Percentiles rank a stretch among this genome's conserved stretches.
These are phyloP conservation scores for Edolisoma coerulescens DNA, from an alignment of 2,113 vertebrate genomes.

Conservation along the genomic window DNA sequence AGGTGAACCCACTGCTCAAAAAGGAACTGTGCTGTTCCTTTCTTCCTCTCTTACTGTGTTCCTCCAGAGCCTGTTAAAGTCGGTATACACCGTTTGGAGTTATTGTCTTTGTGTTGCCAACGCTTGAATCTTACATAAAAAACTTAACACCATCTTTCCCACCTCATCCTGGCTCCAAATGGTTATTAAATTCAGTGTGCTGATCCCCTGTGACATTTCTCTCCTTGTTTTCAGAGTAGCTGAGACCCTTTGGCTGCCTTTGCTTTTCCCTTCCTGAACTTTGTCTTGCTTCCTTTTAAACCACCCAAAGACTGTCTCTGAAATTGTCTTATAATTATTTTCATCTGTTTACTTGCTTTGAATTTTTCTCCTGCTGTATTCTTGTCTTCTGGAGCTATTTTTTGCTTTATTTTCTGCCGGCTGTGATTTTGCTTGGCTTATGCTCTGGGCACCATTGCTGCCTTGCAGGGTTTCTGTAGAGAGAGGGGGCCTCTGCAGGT, in stretches of 20 bases:
- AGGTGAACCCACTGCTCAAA: rapidly evolving
- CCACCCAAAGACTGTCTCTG: background rate
- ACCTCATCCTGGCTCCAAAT: background rate
- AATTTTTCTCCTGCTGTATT: background rate
- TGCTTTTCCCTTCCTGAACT: background rate
- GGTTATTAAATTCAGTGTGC: background rate
- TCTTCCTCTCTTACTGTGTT: background rate
- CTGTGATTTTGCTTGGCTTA: background rate
- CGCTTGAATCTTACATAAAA: background rate
- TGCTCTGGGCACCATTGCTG: background rate
- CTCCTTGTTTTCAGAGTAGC: background rate
- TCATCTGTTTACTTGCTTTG: background rate
- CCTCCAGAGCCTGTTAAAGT: background rate
- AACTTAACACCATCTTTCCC: background rate
- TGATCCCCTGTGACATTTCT: background rate
- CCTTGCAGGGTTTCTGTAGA: background rate
- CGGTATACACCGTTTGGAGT: background rate
- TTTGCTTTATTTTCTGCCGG: background rate
- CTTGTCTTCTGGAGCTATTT: background rate
- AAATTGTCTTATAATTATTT: background rate
- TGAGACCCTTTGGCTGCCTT: background rate
- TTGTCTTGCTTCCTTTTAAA: background rate
- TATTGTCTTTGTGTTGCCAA: background rate
- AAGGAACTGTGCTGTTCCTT: rapidly evolving
- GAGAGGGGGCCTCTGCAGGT: background rate